Conservation (phyloP, 2,797 vertebrate genomes). For the Manis crassicaudata region DNA sequence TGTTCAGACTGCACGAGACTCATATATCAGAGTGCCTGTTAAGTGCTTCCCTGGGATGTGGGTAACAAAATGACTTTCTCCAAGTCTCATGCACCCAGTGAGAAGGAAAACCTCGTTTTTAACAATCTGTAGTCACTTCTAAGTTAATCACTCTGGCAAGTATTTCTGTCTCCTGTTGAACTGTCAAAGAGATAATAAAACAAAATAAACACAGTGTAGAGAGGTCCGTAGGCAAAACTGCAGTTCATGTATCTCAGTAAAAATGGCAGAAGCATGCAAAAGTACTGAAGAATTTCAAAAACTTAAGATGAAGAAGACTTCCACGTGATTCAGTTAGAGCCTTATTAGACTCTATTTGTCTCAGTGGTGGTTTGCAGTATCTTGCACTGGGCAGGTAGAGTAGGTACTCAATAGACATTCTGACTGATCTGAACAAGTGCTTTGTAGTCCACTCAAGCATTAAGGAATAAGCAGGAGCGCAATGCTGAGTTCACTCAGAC, state of each 20-base stretch:
- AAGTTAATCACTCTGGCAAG: constrained; percentile 1
- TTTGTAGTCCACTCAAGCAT: neutral
- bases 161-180: constrained; percentile 16
- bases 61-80: neutral
- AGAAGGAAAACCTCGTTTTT: neutral
- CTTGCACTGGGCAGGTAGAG: neutral
- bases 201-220: neutral
- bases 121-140: neutral
- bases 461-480: neutral
- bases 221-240: neutral
- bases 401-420: neutral
- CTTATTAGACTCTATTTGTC: neutral
- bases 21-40: neutral
- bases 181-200: constrained; percentile 16
- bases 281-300: neutral
- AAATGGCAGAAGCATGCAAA: neutral
- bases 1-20: neutral
- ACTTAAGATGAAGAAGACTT: neutral
- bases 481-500: neutral
- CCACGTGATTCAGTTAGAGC: neutral
- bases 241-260: neutral
- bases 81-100: neutral
- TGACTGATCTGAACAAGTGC: neutral
- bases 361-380: neutral
- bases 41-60: neutral